These are phyloP conservation scores for Eolophus roseicapilla DNA, from an alignment of 2,113 vertebrate species.

Conservation along the genomic window DNA sequence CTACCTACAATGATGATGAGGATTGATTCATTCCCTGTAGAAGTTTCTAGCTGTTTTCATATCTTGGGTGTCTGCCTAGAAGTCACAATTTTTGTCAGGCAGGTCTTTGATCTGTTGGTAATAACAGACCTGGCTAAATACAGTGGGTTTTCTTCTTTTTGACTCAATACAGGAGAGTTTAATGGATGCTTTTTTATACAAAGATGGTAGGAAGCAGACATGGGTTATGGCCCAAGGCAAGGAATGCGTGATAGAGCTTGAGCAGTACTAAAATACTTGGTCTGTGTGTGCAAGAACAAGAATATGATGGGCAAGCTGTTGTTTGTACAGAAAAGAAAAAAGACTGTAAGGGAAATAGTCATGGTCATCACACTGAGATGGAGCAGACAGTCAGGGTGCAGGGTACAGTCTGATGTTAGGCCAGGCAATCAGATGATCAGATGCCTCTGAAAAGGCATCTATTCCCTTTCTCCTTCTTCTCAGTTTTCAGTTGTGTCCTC, in stretches of 20 bases:
- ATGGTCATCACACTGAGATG: neutral
- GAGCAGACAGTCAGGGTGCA: neutral
- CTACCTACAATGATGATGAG: neutral
- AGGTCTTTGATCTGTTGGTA: neutral
- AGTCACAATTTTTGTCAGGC: neutral
- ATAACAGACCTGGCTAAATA: neutral
- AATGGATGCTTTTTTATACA: neutral
- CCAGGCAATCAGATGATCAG: neutral
- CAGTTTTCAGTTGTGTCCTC: neutral
- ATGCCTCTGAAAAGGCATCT: neutral
- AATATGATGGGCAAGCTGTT: neutral
- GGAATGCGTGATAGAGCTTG: neutral
- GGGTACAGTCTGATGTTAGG: neutral
- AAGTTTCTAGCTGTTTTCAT: neutral
- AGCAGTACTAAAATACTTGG: neutral
- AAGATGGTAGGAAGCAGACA: neutral
- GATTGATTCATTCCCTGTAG: neutral
- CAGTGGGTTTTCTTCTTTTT: neutral
- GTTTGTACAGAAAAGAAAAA: neutral
- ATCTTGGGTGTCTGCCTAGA: neutral
- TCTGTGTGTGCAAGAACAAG: neutral
- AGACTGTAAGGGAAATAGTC: neutral
- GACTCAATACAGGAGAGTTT: neutral
- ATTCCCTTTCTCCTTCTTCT: neutral
- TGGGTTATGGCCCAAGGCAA: slow-evolving; percentile 11